phyloP scores from a whole-genome alignment of 1,140 invertebrate genomes.

The Cephus cinctus region DNA sequence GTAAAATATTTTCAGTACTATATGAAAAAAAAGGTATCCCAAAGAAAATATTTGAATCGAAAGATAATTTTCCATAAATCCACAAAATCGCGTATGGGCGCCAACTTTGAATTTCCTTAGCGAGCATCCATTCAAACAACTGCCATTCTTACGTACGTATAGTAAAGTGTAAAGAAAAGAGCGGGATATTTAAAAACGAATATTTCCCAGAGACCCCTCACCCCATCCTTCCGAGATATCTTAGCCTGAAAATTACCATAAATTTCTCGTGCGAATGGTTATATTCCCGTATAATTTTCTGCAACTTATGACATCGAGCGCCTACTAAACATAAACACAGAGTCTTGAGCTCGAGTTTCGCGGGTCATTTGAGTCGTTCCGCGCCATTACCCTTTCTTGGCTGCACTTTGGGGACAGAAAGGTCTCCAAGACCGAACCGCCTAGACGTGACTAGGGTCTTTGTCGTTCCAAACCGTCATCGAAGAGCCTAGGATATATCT shows the following conservation, averaged over 20 bases:
- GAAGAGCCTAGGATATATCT: not conserved
- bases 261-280: slow-evolving; percentile 34
- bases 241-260: slow-evolving; percentile 42
- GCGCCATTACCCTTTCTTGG: slow-evolving; percentile 54
- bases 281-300: slow-evolving; percentile 37
- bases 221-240: too few relatives aligned
- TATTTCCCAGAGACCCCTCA: too few relatives aligned
- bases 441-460: not conserved
- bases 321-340: slow-evolving; percentile 51
- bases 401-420: not conserved
- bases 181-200: too few relatives aligned
- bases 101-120: too few relatives aligned
- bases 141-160: too few relatives aligned
- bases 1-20: too few relatives aligned
- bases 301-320: slow-evolving; percentile 32
- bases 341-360: slow-evolving; percentile 42
- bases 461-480: not conserved
- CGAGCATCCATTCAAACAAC: too few relatives aligned
- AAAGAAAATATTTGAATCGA: too few relatives aligned
- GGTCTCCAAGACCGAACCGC: not conserved
- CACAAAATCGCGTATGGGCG: too few relatives aligned
- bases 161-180: too few relatives aligned
- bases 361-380: slow-evolving; percentile 56
- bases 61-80: too few relatives aligned
- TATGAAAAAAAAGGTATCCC: too few relatives aligned